Evolutionary conservation across 2,797 vertebrate genomes (phyloP).

Genomic region (Chrosomus eos): DNA sequence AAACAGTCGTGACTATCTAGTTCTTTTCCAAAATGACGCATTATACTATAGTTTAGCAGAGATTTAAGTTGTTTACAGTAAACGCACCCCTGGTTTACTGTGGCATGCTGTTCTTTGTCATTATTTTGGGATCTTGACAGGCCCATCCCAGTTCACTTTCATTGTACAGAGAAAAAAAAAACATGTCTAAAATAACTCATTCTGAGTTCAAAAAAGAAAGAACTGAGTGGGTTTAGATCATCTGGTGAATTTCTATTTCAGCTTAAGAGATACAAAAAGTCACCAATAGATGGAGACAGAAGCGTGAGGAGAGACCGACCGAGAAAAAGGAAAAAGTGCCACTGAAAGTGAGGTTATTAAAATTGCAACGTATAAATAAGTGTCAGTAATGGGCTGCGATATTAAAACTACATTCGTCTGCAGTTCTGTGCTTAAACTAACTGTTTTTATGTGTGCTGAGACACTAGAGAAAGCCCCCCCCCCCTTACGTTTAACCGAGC

Average conservation of each 20-base stretch:
- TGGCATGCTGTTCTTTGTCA: neutral
- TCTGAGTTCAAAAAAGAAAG: neutral
- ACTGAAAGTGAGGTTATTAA: neutral
- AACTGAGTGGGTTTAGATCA: neutral
- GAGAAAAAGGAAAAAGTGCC: constrained; percentile 50
- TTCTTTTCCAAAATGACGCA: neutral
- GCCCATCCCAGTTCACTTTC: neutral
- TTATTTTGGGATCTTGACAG: neutral
- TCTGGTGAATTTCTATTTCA: neutral
- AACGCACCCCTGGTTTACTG: too few species aligned
- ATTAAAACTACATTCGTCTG: neutral
- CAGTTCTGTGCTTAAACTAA: neutral
- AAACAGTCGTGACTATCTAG: neutral
- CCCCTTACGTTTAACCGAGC: neutral
- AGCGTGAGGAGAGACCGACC: constrained; percentile 43
- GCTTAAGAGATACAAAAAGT: neutral
- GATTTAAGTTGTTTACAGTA: neutral
- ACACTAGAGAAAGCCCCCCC: neutral
- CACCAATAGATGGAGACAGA: constrained; percentile 64
- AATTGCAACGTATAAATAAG: constrained; percentile 20
- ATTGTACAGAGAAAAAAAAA: neutral
- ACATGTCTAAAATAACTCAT: neutral
- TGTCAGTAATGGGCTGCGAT: neutral
- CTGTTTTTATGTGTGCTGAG: neutral
- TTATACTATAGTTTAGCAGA: neutral